phyloP scores from a whole-genome alignment of 2,113 vertebrate species.

The Megaleporinus macrocephalus region DNA sequence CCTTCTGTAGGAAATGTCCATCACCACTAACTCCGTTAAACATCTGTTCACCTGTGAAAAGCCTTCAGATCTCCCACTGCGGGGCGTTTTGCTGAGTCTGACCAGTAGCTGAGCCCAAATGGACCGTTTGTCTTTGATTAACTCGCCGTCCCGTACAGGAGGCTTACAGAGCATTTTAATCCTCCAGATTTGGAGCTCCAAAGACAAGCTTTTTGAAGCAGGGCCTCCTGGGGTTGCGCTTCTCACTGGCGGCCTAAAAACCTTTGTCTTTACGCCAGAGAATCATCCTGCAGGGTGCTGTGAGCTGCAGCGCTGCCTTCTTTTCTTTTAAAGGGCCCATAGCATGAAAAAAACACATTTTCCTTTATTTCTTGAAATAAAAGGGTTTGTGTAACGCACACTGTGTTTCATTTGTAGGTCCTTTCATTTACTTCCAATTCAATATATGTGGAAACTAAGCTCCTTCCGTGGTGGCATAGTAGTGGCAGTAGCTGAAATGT shows the following conservation, averaged over 20 bases:
- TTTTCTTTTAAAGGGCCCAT: no score
- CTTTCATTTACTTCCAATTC: no score
- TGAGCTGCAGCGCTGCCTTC: no score
- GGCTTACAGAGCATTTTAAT: neutral
- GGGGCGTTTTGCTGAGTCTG: neutral
- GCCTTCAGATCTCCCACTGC: neutral
- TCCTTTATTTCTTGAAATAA: neutral
- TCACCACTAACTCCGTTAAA: neutral
- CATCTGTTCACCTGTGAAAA: neutral
- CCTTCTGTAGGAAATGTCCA: neutral
- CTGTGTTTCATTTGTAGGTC: no score
- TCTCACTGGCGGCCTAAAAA: no score
- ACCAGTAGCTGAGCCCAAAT: neutral
- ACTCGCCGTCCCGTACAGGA: neutral
- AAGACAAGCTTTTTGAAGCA: neutral
- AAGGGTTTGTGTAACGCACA: neutral
- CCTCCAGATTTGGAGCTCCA: neutral
- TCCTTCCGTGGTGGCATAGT: no score
- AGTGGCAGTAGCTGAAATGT: no score
- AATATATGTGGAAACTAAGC: no score
- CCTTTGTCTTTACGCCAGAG: neutral
- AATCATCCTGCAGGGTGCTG: neutral
- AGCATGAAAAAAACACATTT: neutral
- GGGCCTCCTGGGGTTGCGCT: neutral
- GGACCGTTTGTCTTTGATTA: neutral